phyloP scores from a whole-genome alignment of 2,888 invertebrate species.

The Drosophila rubida region DNA sequence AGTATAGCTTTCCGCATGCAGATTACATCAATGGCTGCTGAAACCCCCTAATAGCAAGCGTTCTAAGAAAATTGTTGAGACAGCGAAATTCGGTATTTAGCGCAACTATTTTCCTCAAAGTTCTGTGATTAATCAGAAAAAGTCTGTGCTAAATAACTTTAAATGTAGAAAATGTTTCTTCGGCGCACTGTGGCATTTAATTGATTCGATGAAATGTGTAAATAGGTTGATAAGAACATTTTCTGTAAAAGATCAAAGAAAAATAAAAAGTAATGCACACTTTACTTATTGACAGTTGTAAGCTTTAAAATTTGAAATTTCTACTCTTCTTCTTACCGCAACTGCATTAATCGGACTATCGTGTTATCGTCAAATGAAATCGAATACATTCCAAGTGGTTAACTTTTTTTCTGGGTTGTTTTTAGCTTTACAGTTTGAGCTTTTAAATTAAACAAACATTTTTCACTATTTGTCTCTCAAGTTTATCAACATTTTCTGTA shows the following conservation, averaged over 20 bases:
- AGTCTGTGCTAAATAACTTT: slow-evolving; percentile 64
- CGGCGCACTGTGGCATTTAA: slow-evolving; percentile 38
- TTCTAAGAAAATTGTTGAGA: slow-evolving; percentile 33
- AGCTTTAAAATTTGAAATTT: slow-evolving; percentile 9
- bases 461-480: too few species aligned
- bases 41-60: slow-evolving; percentile 1
- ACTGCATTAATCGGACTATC: neutral
- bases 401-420: too few species aligned
- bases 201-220: slow-evolving; percentile 2
- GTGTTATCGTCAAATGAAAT: neutral
- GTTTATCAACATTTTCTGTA: too few species aligned
- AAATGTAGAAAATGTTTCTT: slow-evolving; percentile 10
- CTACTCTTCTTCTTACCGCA: neutral
- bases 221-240: slow-evolving; percentile 13
- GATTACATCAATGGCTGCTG: neutral
- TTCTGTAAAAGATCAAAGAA: neutral
- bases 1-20: neutral
- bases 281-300: neutral
- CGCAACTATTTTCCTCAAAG: slow-evolving; percentile 55
- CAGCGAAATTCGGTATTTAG: slow-evolving; percentile 64
- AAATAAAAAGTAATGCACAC: neutral
- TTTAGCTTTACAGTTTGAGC: too few species aligned
- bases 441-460: too few species aligned
- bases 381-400: slow-evolving; percentile 2
- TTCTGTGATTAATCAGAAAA: slow-evolving; percentile 61